A percentile compares a stretch with the other conserved stretches of the same genome.
These are phyloP conservation scores for Pachycephala philippinensis DNA, from an alignment of 2,113 vertebrate genomes.

Conservation along the genomic window DNA sequence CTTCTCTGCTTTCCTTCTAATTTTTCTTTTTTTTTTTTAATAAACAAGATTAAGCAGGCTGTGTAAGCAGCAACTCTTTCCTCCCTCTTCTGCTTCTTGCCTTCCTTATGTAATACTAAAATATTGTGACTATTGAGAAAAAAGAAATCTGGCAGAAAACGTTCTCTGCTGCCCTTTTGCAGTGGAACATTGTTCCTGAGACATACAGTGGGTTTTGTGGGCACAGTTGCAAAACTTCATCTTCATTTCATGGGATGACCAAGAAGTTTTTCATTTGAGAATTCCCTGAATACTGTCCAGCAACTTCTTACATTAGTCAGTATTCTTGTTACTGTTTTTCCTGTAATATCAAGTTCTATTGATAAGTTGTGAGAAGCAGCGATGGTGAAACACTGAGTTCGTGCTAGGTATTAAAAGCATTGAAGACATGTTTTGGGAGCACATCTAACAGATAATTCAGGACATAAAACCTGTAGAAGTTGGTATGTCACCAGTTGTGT, in stretches of 20 bases:
- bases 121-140: not conserved
- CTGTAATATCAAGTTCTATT: not conserved
- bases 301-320: not conserved
- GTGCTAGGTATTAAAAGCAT: not conserved
- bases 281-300: not conserved
- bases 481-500: not conserved
- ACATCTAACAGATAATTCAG: not conserved
- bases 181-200: not conserved
- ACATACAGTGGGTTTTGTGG: not conserved
- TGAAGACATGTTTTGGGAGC: not conserved
- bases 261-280: not conserved
- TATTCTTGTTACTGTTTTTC: not conserved
- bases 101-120: conserved; percentile 23
- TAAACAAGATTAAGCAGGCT: not conserved
- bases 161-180: conserved; percentile 11
- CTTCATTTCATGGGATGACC: not conserved
- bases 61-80: not conserved
- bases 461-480: not conserved
- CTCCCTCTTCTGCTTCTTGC: conserved; percentile 21
- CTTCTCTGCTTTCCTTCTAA: not conserved
- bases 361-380: not conserved
- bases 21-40: not conserved
- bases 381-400: not conserved
- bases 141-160: not conserved
- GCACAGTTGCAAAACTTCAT: not conserved